Conservation (phyloP, 1,140 invertebrate species). For the Reticulitermes speratus region DNA sequence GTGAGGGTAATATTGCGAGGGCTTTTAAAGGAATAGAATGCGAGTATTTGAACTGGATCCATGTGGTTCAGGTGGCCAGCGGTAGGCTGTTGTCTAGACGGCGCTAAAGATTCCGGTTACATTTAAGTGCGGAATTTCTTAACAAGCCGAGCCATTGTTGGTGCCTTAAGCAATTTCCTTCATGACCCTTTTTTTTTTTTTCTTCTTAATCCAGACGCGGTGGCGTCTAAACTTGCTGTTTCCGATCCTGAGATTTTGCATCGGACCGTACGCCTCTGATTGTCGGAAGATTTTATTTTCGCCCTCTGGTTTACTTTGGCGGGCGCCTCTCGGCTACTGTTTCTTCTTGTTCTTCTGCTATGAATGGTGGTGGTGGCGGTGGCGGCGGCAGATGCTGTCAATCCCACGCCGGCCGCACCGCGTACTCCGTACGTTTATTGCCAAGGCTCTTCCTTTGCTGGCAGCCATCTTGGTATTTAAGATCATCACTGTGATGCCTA, state of each 20-base stretch:
- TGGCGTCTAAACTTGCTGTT: too few species aligned
- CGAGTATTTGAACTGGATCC: too few species aligned
- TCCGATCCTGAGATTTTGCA: not conserved
- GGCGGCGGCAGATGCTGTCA: not conserved
- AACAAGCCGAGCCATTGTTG: too few species aligned
- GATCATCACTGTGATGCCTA: not conserved
- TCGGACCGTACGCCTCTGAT: not conserved
- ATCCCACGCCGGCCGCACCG: not conserved
- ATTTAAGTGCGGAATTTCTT: too few species aligned
- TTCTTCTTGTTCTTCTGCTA: not conserved
- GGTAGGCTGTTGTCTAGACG: too few species aligned
- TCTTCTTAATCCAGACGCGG: too few species aligned
- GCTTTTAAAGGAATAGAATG: too few species aligned
- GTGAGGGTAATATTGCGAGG: too few species aligned
- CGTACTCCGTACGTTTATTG: constrained; percentile 15
- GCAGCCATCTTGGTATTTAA: constrained; percentile 15
- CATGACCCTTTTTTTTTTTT: too few species aligned
- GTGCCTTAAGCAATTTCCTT: too few species aligned
- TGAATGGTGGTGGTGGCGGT: not conserved
- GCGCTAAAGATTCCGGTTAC: too few species aligned
- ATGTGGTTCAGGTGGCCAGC: too few species aligned
- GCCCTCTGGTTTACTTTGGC: constrained; percentile 13
- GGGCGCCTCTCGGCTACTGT: not conserved
- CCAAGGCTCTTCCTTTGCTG: constrained; percentile 13
- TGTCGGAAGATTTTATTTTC: not conserved